Evolutionary conservation across 2,113 vertebrate species (phyloP), one percentile per base, ranked within the genome.

Genomic region (Heterochromis multidens): DNA sequence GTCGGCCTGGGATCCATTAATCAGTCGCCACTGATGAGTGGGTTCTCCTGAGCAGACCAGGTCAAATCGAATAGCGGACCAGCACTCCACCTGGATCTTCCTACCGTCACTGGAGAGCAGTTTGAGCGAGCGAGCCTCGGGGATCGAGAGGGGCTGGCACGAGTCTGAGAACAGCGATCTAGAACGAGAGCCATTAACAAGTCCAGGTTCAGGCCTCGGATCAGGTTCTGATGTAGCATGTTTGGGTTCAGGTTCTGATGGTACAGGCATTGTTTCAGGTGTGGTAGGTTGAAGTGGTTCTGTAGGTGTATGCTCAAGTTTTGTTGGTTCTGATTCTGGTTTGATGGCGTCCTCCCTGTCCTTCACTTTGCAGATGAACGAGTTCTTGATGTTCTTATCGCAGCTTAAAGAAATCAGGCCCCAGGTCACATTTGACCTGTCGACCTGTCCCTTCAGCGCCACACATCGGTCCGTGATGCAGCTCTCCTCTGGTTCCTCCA

Each of bases 401-500:
- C 93, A 95, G 33, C 4, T 8, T 11, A 77, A 35, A 0, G 92
- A 1, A 7, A 81, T 7, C 77, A 95, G 84, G 63, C 92, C 91
- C 90, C 91, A 91, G 1, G 17, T 67, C 19, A 58, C 58, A 0
- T 4, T 1, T 0, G 29, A 77, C 12, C 52, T 80, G 0, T 74
- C 7, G 1, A 70, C 29, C 3, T 58, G 29, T 25, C 63, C 86
- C 23, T 43, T 78, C 1, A 97, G 61, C 1, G 35, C 84, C 0
- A 87, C 96, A 65, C 96, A 97, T 3, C 59, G 90, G 4, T 13
- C 13, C 0, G 11, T 16, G 0, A 77, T 89, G 25, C 96, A 97
- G 33, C 93, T 95, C 0, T 0, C 0, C 6, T 1, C 0, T 2
- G 95, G 95, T 11, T 92, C 74, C 25, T 37, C 6, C 1, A n/a